Conservation (phyloP, 92 coral and sea anemone genomes). For the Epizoanthus ramosus region DNA sequence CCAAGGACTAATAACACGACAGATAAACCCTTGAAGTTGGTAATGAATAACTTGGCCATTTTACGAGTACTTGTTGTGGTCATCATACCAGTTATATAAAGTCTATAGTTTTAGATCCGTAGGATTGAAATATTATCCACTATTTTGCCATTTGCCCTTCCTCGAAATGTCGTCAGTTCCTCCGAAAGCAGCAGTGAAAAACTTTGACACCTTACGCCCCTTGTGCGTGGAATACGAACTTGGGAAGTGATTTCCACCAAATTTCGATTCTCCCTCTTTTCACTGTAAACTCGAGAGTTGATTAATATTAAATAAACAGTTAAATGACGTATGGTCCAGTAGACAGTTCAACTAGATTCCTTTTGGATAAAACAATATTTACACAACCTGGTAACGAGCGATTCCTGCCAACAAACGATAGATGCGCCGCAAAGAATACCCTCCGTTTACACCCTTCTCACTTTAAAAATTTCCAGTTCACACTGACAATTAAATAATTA, state of each 20-base stretch:
- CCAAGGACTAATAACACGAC: background rate
- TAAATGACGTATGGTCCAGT: constrained; percentile 33
- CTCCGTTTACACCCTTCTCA: background rate
- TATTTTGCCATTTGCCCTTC: constrained; percentile 22
- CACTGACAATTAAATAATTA: background rate
- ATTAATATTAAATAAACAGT: constrained; percentile 24
- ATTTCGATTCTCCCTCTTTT: constrained; percentile 1
- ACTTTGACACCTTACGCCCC: background rate
- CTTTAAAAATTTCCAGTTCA: background rate
- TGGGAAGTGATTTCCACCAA: background rate
- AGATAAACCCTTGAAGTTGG: constrained; percentile 9
- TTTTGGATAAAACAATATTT: constrained; percentile 43
- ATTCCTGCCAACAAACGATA: background rate
- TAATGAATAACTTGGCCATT: constrained; percentile 8
- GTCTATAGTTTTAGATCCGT: constrained; percentile 6
- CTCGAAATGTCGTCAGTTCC: background rate
- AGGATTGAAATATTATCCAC: background rate
- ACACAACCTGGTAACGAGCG: background rate
- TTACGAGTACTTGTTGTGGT: constrained; percentile 15
- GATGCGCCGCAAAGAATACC: no score
- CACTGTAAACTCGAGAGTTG: constrained; percentile 1
- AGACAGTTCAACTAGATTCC: constrained; percentile 26
- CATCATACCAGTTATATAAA: constrained; percentile 11
- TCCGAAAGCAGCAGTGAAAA: constrained; percentile 1
- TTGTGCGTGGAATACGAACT: background rate